phyloP scores from a whole-genome alignment of 1,140 invertebrate genomes.

The Nylanderia fulva region DNA sequence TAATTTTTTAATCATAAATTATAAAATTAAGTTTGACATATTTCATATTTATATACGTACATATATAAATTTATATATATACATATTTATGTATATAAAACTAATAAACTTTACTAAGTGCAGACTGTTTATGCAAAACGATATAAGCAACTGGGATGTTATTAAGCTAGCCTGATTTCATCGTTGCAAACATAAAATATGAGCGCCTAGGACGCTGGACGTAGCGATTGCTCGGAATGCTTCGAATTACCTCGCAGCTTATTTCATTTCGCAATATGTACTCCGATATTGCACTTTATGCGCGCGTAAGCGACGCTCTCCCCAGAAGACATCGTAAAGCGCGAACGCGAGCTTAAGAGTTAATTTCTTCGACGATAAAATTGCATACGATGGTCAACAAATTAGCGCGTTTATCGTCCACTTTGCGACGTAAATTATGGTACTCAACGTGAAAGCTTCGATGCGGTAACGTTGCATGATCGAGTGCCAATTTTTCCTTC shows the following conservation, averaged over 20 bases:
- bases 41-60: too few relatives aligned
- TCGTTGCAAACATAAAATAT: conserved; percentile 1
- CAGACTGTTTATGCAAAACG: not conserved
- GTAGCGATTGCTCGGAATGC: conserved; percentile 9
- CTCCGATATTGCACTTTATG: conserved; percentile 26
- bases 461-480: not conserved
- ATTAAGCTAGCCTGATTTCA: not conserved
- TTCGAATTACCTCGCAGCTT: conserved; percentile 28
- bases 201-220: not conserved
- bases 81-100: not conserved
- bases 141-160: not conserved
- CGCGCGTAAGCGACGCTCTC: not conserved
- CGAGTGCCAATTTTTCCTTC: not conserved
- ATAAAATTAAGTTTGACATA: too few relatives aligned
- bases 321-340: conserved; percentile 31
- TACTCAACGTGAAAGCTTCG: not conserved
- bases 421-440: not conserved
- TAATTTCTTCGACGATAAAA: conserved; percentile 47
- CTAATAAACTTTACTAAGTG: not conserved
- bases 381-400: not conserved
- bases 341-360: conserved; percentile 23
- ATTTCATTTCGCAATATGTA: conserved; percentile 26
- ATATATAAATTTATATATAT: too few relatives aligned
- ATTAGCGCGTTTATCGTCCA: not conserved
- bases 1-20: too few relatives aligned